phyloP scores from a whole-genome alignment of 2,113 vertebrate species.

The Laticauda laticaudata region DNA sequence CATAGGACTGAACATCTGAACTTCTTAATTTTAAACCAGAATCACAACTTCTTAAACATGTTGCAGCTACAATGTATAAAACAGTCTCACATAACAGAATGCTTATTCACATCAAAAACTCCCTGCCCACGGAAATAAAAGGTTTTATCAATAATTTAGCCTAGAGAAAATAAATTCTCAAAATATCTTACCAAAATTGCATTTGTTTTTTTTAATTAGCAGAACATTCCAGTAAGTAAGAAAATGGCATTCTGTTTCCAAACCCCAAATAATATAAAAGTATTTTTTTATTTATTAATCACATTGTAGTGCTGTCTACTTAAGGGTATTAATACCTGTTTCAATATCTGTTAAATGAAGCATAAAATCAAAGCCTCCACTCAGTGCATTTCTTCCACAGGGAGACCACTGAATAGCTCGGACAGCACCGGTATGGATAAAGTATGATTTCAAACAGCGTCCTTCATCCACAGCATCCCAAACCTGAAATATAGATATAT shows the following conservation, averaged over 20 bases:
- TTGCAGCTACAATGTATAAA: neutral
- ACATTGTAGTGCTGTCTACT: slow-evolving; percentile 16
- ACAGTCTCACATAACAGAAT: neutral
- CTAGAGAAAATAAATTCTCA: neutral
- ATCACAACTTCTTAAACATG: neutral
- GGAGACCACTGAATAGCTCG: slow-evolving; percentile 85
- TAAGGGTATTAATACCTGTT: slow-evolving; percentile 75
- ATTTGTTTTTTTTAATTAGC: neutral
- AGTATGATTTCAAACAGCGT: slow-evolving; percentile 79
- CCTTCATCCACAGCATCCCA: slow-evolving; percentile 90
- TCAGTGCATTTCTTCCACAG: slow-evolving; percentile 85
- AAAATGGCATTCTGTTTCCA: neutral
- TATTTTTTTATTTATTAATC: neutral
- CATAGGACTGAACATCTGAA: neutral
- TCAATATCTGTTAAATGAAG: slow-evolving; percentile 85
- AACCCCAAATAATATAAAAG: neutral
- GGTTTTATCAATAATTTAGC: neutral
- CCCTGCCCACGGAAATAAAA: neutral
- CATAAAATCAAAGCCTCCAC: slow-evolving; percentile 89
- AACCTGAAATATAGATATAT: slow-evolving; percentile 72
- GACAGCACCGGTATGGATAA: slow-evolving; percentile 81
- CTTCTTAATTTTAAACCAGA: neutral
- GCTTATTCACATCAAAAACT: neutral
- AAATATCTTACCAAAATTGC: neutral
- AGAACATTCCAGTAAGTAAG: neutral